Percentiles rank a stretch among this genome's conserved stretches.
Evolutionary conservation across 2,888 invertebrate genomes (phyloP).

Genomic region (Prosopocoilus inquinatus): DNA sequence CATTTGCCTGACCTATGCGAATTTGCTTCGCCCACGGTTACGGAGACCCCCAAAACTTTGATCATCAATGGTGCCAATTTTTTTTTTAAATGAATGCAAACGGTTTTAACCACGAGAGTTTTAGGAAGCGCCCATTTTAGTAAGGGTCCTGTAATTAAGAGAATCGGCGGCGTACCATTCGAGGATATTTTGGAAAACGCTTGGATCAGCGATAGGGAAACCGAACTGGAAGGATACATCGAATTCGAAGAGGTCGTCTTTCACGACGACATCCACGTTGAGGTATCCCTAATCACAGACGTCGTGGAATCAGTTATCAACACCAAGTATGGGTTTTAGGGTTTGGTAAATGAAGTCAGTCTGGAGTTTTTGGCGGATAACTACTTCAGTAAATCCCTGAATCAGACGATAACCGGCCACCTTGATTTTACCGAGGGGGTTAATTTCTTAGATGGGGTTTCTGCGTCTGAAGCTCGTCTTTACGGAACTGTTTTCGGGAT

Average conservation of each 20-base stretch:
- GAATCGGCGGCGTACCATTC: slow-evolving; percentile 47
- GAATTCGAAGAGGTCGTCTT: slow-evolving; percentile 42
- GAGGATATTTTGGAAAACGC: slow-evolving; percentile 43
- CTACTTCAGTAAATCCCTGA: slow-evolving; percentile 55
- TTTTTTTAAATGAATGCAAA: slow-evolving; percentile 7
- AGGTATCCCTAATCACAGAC: slow-evolving; percentile 33
- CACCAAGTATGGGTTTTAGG: slow-evolving; percentile 43
- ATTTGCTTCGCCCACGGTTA: slow-evolving; percentile 32
- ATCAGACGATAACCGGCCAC: slow-evolving; percentile 50
- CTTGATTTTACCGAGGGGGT: slow-evolving; percentile 50
- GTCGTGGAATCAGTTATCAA: neutral
- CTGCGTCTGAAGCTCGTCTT: slow-evolving; percentile 41
- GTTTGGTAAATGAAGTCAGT: slow-evolving; percentile 51
- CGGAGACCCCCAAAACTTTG: slow-evolving; percentile 36
- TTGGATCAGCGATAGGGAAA: slow-evolving; percentile 53
- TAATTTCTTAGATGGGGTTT: slow-evolving; percentile 43
- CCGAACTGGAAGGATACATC: slow-evolving; percentile 36
- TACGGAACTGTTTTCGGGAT: slow-evolving; percentile 42
- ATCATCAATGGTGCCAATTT: slow-evolving; percentile 40
- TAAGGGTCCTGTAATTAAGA: slow-evolving; percentile 47
- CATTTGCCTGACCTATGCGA: slow-evolving; percentile 43
- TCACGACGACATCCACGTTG: slow-evolving; percentile 36
- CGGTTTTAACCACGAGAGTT: slow-evolving; percentile 25
- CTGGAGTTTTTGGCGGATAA: slow-evolving; percentile 51
- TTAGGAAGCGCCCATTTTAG: slow-evolving; percentile 50